A percentile compares a stretch with the other conserved stretches of the same genome.
Conservation (phyloP, 2,888 invertebrate genomes). For the Allophyes oxyacanthae region DNA sequence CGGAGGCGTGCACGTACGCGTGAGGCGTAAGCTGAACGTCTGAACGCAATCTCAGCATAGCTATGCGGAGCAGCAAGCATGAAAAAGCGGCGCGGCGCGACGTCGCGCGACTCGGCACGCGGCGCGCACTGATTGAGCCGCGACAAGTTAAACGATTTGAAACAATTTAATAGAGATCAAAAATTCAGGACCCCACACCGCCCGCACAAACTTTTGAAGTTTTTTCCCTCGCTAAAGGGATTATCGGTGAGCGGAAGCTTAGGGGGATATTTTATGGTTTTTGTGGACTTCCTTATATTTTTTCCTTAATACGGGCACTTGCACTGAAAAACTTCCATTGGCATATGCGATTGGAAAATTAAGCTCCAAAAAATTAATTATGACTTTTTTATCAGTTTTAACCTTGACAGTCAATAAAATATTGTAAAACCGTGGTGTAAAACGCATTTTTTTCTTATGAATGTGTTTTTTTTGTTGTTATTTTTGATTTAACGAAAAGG, state of each 20-base stretch:
- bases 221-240: conserved; percentile 88
- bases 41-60: conserved; percentile 62
- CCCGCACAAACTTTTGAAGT: conserved; percentile 89
- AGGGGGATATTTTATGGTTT: conserved; percentile 84
- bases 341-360: background rate
- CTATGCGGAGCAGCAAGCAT: conserved; percentile 78
- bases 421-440: too few relatives aligned
- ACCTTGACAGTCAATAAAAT: too few relatives aligned
- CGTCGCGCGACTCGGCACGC: conserved; percentile 55
- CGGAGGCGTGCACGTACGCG: conserved; percentile 38
- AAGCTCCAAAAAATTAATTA: background rate
- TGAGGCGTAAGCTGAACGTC: conserved; percentile 51
- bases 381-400: too few relatives aligned
- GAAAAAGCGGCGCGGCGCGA: conserved; percentile 63
- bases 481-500: too few relatives aligned
- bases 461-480: too few relatives aligned
- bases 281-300: conserved; percentile 78
- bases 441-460: too few relatives aligned
- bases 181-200: conserved; percentile 84
- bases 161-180: conserved; percentile 90
- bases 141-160: conserved; percentile 90
- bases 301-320: conserved; percentile 64
- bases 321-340: conserved; percentile 15
- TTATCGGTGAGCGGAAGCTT: conserved; percentile 84
- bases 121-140: conserved; percentile 86